These are phyloP conservation scores for Melanostoma mellinum DNA, from an alignment of 2,888 invertebrate species.

Conservation along the genomic window DNA sequence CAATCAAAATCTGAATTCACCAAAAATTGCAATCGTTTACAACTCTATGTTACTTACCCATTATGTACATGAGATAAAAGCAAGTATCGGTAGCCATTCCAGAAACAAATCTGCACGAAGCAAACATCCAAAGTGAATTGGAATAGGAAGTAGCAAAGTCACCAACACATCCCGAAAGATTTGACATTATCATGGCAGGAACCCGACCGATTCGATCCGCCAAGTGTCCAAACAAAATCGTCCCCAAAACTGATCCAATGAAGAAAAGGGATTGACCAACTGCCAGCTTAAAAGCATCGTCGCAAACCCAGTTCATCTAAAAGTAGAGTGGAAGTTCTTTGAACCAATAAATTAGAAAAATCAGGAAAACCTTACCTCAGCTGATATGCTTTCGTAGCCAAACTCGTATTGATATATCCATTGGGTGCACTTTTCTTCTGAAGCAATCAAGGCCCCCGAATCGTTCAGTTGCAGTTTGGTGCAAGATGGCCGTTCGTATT, in stretches of 20 bases:
- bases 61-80: slow-evolving; percentile 85
- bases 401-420: slow-evolving; percentile 84
- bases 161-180: slow-evolving; percentile 83
- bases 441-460: slow-evolving; percentile 61
- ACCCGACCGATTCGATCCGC: slow-evolving; percentile 84
- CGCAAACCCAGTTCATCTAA: slow-evolving; percentile 84
- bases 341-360: not conserved
- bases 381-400: slow-evolving; percentile 84
- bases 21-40: too few species aligned
- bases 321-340: not conserved
- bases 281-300: slow-evolving; percentile 83
- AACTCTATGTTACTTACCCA: slow-evolving; percentile 81
- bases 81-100: slow-evolving; percentile 85
- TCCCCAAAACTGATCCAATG: slow-evolving; percentile 85
- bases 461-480: slow-evolving; percentile 75
- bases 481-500: slow-evolving; percentile 76
- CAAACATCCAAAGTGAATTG: slow-evolving; percentile 81
- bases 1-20: too few species aligned
- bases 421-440: slow-evolving; percentile 78
- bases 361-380: slow-evolving; percentile 83
- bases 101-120: slow-evolving; percentile 83
- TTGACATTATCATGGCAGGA: slow-evolving; percentile 83
- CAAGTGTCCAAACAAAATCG: slow-evolving; percentile 83
- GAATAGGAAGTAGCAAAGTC: slow-evolving; percentile 83
- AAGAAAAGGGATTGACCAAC: slow-evolving; percentile 85